phyloP scores from a whole-genome alignment of 1,140 invertebrate genomes.

The Magallana ariakensis region DNA sequence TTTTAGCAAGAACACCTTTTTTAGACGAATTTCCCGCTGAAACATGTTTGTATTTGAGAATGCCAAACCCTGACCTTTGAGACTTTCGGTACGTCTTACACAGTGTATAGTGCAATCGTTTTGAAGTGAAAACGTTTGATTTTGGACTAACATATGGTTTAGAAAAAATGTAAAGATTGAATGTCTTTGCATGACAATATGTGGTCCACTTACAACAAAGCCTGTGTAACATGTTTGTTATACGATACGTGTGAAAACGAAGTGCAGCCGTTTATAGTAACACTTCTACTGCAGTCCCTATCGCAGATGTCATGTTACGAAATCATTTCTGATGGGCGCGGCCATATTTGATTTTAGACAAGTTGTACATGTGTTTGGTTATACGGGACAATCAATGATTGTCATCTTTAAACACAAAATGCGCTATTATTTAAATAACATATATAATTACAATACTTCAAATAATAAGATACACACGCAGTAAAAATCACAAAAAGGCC shows the following conservation, averaged over 20 bases:
- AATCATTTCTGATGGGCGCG: conserved; percentile 37
- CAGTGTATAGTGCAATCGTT: background rate
- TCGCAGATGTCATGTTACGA: background rate
- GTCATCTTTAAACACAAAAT: background rate
- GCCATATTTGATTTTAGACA: conserved; percentile 40
- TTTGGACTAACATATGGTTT: background rate
- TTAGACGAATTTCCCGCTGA: background rate
- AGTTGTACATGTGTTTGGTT: background rate
- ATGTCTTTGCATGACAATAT: background rate
- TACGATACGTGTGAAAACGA: background rate
- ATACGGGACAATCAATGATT: background rate
- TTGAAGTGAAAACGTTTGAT: background rate
- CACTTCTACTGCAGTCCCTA: background rate
- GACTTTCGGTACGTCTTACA: background rate
- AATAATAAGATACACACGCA: too few relatives aligned
- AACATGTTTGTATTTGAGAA: background rate
- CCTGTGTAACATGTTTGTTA: background rate
- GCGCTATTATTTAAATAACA: background rate
- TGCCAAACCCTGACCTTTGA: background rate
- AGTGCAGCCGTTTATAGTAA: background rate
- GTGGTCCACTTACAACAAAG: background rate
- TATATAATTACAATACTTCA: too few relatives aligned
- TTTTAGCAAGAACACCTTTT: background rate
- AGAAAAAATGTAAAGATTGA: background rate
- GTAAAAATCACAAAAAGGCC: too few relatives aligned